Percentiles rank a stretch among this genome's conserved stretches.
phyloP scores from a whole-genome alignment of 2,888 invertebrate genomes.

The Pseudoips prasinana region DNA sequence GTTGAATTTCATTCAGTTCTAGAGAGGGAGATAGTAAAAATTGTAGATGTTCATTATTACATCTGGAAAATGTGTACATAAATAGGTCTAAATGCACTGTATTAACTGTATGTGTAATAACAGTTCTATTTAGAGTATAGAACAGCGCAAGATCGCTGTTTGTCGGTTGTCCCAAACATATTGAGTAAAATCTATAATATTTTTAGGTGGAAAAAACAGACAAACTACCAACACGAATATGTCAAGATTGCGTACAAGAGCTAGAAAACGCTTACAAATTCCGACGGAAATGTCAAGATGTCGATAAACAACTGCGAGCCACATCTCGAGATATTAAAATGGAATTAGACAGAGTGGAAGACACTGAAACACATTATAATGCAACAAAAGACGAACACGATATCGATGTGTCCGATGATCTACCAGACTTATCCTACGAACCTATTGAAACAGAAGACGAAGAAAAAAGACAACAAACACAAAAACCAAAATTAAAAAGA shows the following conservation, averaged over 20 bases:
- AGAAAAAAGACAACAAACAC: slow-evolving; percentile 21
- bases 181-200: too few species aligned
- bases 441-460: slow-evolving; percentile 21
- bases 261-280: slow-evolving; percentile 73
- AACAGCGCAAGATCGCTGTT: too few species aligned
- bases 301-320: slow-evolving; percentile 54
- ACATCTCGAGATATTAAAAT: slow-evolving; percentile 46
- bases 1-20: too few species aligned
- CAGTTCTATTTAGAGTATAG: too few species aligned
- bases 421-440: slow-evolving; percentile 35
- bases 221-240: slow-evolving; percentile 62
- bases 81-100: too few species aligned
- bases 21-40: too few species aligned
- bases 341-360: slow-evolving; percentile 44
- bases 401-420: slow-evolving; percentile 34
- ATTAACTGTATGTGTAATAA: too few species aligned
- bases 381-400: slow-evolving; percentile 29
- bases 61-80: too few species aligned
- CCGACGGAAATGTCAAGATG: slow-evolving; percentile 67
- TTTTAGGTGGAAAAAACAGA: slow-evolving; percentile 64
- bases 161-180: too few species aligned
- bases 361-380: slow-evolving; percentile 13
- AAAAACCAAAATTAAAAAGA: slow-evolving; percentile 31
- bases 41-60: too few species aligned
- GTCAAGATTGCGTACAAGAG: slow-evolving; percentile 60